phyloP scores from a whole-genome alignment of 1,140 invertebrate genomes.

The Neodiprion fabricii region DNA sequence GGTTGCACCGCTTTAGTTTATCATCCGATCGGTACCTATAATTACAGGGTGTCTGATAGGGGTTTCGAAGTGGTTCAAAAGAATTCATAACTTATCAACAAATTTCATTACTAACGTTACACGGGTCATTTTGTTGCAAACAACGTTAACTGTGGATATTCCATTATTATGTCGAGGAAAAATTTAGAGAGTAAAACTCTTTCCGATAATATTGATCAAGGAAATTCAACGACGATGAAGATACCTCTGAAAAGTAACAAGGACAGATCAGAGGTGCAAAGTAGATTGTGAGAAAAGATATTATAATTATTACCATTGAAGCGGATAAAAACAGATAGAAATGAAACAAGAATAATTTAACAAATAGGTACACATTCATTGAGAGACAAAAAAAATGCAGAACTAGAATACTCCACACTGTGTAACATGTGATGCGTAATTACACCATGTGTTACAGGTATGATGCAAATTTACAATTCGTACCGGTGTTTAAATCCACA shows the following conservation, averaged over 20 bases:
- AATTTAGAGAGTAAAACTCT: too few relatives aligned
- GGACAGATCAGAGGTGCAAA: not conserved
- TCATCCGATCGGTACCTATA: constrained; percentile 35
- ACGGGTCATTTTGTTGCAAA: not conserved
- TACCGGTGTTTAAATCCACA: not conserved
- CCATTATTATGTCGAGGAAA: not conserved
- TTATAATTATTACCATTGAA: not conserved
- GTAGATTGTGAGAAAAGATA: constrained; percentile 4
- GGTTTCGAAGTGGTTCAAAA: constrained; percentile 20
- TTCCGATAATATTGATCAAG: too few relatives aligned
- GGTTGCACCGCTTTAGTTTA: constrained; percentile 42
- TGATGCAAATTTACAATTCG: too few relatives aligned
- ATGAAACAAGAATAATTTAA: not conserved
- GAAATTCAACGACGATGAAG: too few relatives aligned
- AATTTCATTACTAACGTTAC: not conserved
- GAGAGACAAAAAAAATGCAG: not conserved
- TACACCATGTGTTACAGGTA: too few relatives aligned
- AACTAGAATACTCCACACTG: too few relatives aligned
- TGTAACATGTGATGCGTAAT: too few relatives aligned
- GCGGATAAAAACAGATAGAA: not conserved
- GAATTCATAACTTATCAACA: not conserved
- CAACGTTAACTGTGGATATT: not conserved
- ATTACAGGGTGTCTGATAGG: constrained; percentile 40
- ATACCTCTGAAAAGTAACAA: too few relatives aligned
- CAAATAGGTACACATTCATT: not conserved